Base-by-base conservation (phyloP, 1,140 invertebrate genomes). In the Stegodyphus mimosarum region DNA sequence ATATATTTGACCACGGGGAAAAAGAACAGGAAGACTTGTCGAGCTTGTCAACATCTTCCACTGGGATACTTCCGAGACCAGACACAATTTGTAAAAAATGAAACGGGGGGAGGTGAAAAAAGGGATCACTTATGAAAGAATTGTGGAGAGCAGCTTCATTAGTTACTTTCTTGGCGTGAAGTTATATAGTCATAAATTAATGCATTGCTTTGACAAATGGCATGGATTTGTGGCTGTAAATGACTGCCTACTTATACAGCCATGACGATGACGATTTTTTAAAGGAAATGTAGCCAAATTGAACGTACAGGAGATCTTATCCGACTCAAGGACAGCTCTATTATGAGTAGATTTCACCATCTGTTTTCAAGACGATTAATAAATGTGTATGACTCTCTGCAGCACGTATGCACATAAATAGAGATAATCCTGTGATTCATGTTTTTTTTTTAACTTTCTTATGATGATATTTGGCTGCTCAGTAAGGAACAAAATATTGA, bases 1-100 rank as follows among this genome's bases (percentile, higher is more conserved):
- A 67, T 67, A 67, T 67, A 67, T 67, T 67, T 67, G 64, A 67
- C 64, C 64, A 2, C 13, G 64, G 64, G 64, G 64, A 67, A 17
- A 1, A 1, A n/a, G 64, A 67, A 17, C 64, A 67, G 64, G 64
- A 60, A 18, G 64, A 67, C 64, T 67, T 67, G 64, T 67, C 64
- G 13, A 15, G 17, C 64, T 17, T 67, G 64, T 67, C 64, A 67
- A 67, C 64, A 67, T n/a, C 13, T 18, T 67, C 64, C 64, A 67
- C 64, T 67, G 13, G 64, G 64, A 67, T 17, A 17, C n/a, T 67
- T 67, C 17, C 64, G 64, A 17, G 13, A 7, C 2, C 17, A 15
- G 64, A n/a, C 2, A 67, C 17, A 17, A 67, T n/a, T 67, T 67
- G 55, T 11, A 15, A 60, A 60, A 60, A 60, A 60, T 11, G 15